phyloP scores from a whole-genome alignment of 2,888 invertebrate genomes.

The Myopa tessellatipennis region DNA sequence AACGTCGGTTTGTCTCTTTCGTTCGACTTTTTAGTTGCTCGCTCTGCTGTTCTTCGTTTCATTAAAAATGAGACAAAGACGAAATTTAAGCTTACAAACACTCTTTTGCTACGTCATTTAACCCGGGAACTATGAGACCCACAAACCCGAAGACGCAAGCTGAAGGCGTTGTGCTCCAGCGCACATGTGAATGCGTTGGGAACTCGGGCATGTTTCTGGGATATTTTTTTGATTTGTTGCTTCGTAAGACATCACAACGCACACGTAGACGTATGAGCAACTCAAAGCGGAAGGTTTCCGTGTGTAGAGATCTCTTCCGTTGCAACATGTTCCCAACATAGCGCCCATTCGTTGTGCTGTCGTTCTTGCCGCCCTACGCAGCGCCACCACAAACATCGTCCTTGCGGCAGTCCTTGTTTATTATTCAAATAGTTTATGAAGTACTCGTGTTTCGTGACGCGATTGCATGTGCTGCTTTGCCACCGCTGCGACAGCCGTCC shows the following conservation, averaged over 20 bases:
- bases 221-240: too few relatives aligned
- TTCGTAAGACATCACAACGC: neutral
- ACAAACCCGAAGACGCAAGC: neutral
- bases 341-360: too few relatives aligned
- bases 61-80: neutral
- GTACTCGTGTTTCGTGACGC: neutral
- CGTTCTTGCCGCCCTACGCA: neutral
- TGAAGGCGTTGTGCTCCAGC: neutral
- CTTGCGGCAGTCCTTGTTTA: neutral
- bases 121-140: too few relatives aligned
- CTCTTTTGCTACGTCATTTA: too few relatives aligned
- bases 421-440: constrained; percentile 16
- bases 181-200: too few relatives aligned
- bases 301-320: too few relatives aligned
- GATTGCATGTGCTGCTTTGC: neutral
- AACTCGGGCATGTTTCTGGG: too few relatives aligned
- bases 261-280: constrained; percentile 11
- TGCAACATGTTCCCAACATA: too few relatives aligned
- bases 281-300: neutral
- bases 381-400: neutral
- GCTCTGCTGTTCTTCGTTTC: neutral
- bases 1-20: constrained; percentile 50
- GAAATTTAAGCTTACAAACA: too few relatives aligned
- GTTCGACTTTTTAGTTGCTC: constrained; percentile 39
- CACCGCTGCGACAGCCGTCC: neutral